Base-by-base conservation (phyloP, 2,888 invertebrate genomes). In the Nomada hirtipes region DNA sequence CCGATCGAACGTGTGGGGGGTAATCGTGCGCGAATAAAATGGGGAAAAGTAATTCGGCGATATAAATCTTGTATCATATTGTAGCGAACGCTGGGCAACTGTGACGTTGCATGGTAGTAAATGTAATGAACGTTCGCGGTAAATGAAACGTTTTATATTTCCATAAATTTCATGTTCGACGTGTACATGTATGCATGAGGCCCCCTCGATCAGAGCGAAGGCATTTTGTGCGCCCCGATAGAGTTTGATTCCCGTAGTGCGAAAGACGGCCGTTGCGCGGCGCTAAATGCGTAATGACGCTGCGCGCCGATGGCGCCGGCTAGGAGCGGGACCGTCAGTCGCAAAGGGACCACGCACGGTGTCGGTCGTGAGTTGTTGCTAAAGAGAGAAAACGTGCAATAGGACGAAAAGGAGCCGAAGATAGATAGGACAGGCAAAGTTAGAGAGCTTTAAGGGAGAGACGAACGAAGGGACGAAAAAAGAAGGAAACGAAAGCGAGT, bases 331-430 rank as follows among this genome's bases (percentile, higher is more conserved):
- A 77, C 71, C 88, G 81, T 89, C 90, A 91, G 92, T 91, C 90
- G 89, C 87, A 89, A 76, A 85, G 86, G 86, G 88, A 90, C 89
- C 91, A 92, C 91, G 91, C 86, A 89, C 89, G 89, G 89, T 88
- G 88, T 55, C 88, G 84, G 89, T 87, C 75, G 84, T 64, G 70
- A 81, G 60, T 83, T 72, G 53, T 81, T 61, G 82, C 52, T 50
- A 71, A 42, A 81, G 78, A 81, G 74, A 81, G 64, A 84, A 78
- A 85, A 26, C 75, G 76, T 77, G 76, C 63, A 29, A 72, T 68
- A 70, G 71, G 64, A 70, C 65, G 64, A 69, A 57, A 57, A 52
- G 36, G 52, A 84, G 79, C 63, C 69, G 23, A 69, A 52, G 70
- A 42, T 53, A 63, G 55, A 76, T 23, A 81, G 67, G 67, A 11